These are phyloP conservation scores for Araneus ventricosus DNA, from an alignment of 1,140 invertebrate species.

Conservation along the genomic window DNA sequence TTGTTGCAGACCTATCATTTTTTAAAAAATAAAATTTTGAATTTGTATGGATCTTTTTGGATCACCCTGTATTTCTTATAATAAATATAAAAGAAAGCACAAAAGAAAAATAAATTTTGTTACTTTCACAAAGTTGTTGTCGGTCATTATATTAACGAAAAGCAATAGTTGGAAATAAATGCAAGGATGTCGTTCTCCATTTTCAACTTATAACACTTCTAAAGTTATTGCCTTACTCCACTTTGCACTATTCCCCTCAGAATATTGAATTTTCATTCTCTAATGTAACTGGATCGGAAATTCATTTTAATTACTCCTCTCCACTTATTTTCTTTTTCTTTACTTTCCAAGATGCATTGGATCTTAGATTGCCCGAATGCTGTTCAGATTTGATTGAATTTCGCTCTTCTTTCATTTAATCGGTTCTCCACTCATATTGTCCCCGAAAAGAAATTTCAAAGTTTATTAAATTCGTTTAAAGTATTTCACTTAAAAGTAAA, in stretches of 20 bases:
- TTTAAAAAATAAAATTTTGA: too few relatives aligned
- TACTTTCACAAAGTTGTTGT: too few relatives aligned
- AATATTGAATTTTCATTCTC: constrained; percentile 49
- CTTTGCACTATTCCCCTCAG: background rate
- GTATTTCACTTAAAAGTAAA: constrained; percentile 25
- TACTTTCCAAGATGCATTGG: constrained; percentile 24
- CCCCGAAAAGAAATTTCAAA: constrained; percentile 38
- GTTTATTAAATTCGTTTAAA: constrained; percentile 52
- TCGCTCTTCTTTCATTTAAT: constrained; percentile 27
- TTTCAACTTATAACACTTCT: too few relatives aligned
- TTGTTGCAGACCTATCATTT: too few relatives aligned
- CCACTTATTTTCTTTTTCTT: constrained; percentile 7
- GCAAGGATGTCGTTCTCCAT: too few relatives aligned
- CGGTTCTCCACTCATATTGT: constrained; percentile 22
- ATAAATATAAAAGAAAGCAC: too few relatives aligned
- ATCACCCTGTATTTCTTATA: too few relatives aligned
- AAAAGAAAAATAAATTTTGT: too few relatives aligned
- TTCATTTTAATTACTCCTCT: constrained; percentile 67
- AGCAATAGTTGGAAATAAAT: too few relatives aligned
- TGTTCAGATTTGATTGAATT: constrained; percentile 63
- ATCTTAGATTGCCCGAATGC: constrained; percentile 27
- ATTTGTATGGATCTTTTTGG: too few relatives aligned
- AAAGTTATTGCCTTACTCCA: background rate
- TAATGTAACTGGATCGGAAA: constrained; percentile 53
- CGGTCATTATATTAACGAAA: too few relatives aligned